Base-by-base conservation (phyloP, 92 coral and sea anemone species). In the Phenganax subtilis region DNA sequence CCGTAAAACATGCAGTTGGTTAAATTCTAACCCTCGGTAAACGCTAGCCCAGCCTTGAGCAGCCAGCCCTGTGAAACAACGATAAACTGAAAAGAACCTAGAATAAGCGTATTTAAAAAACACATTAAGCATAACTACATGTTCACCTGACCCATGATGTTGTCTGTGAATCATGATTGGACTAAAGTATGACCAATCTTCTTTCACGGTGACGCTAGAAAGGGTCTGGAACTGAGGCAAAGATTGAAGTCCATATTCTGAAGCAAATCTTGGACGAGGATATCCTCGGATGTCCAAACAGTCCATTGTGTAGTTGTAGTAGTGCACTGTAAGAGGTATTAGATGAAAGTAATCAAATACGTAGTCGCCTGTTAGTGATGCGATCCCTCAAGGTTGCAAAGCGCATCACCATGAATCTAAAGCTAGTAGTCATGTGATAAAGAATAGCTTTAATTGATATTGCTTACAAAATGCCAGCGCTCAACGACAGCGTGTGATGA, bases 241-340 rank as follows among this genome's bases (percentile, higher is more conserved):
- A 62, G 98, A 94, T 93, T 94, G 98, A 86, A 90, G 87, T 67
- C 98, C 98, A 90, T 94, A 94, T 81, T 94, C 98, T 27, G 98
- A 94, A 5, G 98, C 98, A 86, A 94, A 94, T 51, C 98, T 85
- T 57, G 98, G 98, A 54, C 88, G 92, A 51, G 96, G 98, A 85
- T 94, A 91, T 12, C 91, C 94, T 66, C 88, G 86, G 31, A 88
- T 89, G 68, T 91, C 76, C 98, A 90, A 90, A 68, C 98, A 94
- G 59, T 94, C 97, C 97, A 90, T 94, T 14, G 52, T 9, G 71
- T 94, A 94, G 72, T 91, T 79, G 84, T 94, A 94, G 77, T 88
- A 94, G 79, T 94, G 98, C 11, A 91, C 98, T 94, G 66, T 12
- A 74, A 56, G 67, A 31, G 37, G 14, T 25, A 3, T 54, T 4